These are phyloP conservation scores for Grallaria varia DNA, from an alignment of 2,113 vertebrate species.

Conservation along the genomic window DNA sequence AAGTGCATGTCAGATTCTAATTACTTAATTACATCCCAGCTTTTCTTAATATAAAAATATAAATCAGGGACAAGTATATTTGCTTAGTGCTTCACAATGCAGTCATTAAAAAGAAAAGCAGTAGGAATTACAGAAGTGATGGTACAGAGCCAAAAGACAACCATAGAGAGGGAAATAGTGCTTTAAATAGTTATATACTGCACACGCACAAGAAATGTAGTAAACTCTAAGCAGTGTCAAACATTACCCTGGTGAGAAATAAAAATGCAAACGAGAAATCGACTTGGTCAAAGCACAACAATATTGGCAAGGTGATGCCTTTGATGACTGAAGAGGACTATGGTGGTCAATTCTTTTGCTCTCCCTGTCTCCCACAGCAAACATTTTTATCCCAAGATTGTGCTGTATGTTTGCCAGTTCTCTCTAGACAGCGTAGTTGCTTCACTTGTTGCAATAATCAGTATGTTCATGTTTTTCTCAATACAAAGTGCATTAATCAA, in stretches of 20 bases:
- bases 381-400: background rate
- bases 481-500: background rate
- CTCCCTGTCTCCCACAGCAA: background rate
- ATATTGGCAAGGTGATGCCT: background rate
- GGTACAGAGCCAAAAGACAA: background rate
- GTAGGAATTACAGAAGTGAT: background rate
- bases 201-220: background rate
- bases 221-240: background rate
- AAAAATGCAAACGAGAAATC: background rate
- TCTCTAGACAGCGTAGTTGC: background rate
- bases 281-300: too few relatives aligned
- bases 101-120: background rate
- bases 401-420: background rate
- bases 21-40: background rate
- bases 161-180: background rate
- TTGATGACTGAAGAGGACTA: background rate
- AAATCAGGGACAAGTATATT: background rate
- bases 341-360: background rate
- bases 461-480: background rate
- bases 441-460: background rate
- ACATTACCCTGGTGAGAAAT: background rate
- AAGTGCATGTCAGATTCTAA: background rate
- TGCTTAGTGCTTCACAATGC: background rate
- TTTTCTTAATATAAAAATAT: background rate
- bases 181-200: background rate